These are phyloP conservation scores for Pelusios castaneus DNA, from an alignment of 2,113 vertebrate species.

Conservation along the genomic window DNA sequence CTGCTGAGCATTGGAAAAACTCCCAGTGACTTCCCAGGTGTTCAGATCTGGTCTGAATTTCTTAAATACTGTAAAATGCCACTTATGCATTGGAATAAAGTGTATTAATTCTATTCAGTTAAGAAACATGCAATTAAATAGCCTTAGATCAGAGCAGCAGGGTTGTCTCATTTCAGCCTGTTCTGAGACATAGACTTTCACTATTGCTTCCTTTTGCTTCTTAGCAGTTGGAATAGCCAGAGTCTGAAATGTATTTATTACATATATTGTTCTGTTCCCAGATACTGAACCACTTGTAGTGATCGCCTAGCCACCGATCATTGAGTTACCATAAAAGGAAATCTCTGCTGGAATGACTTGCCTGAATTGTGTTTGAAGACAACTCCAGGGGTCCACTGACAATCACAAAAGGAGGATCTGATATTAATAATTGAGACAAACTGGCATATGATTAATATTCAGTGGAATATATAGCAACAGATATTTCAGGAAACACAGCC, in stretches of 20 bases:
- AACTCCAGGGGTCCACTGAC: background rate
- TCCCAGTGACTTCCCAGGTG: background rate
- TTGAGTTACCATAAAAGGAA: background rate
- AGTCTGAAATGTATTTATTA: background rate
- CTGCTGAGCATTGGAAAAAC: background rate
- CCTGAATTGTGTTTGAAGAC: background rate
- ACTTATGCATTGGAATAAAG: background rate
- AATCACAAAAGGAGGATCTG: background rate
- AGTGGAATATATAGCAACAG: background rate
- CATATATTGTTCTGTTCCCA: background rate
- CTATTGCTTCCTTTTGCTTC: no score
- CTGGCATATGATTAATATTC: background rate
- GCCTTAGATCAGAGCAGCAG: background rate
- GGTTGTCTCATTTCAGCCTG: no score
- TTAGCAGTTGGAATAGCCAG: background rate
- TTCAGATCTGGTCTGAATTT: background rate
- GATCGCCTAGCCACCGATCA: background rate
- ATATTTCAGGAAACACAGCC: background rate
- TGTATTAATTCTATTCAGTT: background rate
- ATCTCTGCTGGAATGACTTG: background rate
- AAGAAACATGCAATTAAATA: background rate
- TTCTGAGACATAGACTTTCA: background rate
- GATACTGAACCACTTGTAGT: background rate
- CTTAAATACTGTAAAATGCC: background rate
- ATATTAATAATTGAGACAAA: background rate